Percentiles rank a stretch among this genome's conserved stretches.
Conservation (phyloP, 2,888 invertebrate species). For the Spialia ferax region DNA sequence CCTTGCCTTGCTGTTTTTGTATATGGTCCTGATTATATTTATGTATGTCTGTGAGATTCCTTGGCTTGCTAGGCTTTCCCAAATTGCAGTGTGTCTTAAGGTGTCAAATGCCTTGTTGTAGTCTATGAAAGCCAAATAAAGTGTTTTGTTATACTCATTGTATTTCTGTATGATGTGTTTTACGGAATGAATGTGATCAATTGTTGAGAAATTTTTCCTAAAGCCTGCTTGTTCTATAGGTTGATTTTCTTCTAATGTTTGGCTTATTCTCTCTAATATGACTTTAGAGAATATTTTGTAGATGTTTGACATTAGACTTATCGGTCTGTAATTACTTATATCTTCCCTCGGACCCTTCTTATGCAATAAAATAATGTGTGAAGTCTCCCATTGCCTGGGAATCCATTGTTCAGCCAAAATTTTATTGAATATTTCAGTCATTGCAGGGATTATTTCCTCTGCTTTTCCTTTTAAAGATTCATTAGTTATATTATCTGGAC, state of each 20-base stretch:
- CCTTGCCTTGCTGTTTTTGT: neutral
- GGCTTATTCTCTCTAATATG: slow-evolving; percentile 26
- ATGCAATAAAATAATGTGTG: neutral
- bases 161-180: slow-evolving; percentile 20
- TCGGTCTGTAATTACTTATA: no score
- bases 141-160: slow-evolving; percentile 7
- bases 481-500: slow-evolving; percentile 19
- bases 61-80: slow-evolving; percentile 6
- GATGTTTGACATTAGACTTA: no score
- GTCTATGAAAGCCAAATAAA: slow-evolving; percentile 39
- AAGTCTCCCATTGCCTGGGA: slow-evolving; percentile 2
- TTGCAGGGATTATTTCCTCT: slow-evolving; percentile 4
- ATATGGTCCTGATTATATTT: slow-evolving; percentile 3
- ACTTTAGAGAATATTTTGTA: no score
- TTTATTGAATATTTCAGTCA: slow-evolving; percentile 12
- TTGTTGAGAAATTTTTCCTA: no score
- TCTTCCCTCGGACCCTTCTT: no score
- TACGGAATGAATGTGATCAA: no score
- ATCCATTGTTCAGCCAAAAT: neutral
- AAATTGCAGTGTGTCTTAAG: slow-evolving; percentile 14
- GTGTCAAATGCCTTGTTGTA: slow-evolving; percentile 38
- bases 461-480: slow-evolving; percentile 11
- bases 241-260: no score
- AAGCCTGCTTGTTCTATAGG: no score
- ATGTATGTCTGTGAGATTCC: slow-evolving; percentile 15